Evolutionary conservation across 2,888 invertebrate genomes (phyloP).

Genomic region (Tetragonula carbonaria): DNA sequence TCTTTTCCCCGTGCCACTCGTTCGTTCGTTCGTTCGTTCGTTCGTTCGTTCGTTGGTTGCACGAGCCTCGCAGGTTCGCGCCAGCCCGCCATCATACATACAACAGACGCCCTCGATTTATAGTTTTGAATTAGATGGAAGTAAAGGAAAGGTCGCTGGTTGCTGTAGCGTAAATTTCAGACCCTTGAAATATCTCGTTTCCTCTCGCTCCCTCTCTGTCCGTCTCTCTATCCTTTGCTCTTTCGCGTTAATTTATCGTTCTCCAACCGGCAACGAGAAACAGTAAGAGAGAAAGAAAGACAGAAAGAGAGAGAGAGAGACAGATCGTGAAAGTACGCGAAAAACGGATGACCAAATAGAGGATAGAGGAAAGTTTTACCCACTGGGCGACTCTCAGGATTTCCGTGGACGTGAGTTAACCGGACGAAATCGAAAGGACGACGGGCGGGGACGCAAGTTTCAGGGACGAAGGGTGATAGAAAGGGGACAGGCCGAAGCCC

Average conservation of each 20-base stretch:
- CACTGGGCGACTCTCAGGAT: not conserved
- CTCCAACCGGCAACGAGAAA: not conserved
- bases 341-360: not conserved
- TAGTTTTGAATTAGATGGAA: constrained; percentile 83
- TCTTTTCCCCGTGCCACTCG: constrained; percentile 65
- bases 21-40: constrained; percentile 54
- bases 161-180: constrained; percentile 73
- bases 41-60: constrained; percentile 55
- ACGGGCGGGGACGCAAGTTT: constrained; percentile 7
- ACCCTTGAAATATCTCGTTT: constrained; percentile 62
- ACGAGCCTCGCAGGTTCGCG: constrained; percentile 74
- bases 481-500: constrained; percentile 47
- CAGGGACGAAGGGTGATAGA: constrained; percentile 37
- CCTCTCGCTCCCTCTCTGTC: constrained; percentile 6
- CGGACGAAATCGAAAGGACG: constrained; percentile 26
- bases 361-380: not conserved
- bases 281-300: not conserved
- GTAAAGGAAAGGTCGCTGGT: constrained; percentile 76
- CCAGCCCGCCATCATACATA: constrained; percentile 82
- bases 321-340: not conserved
- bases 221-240: not conserved
- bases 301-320: not conserved
- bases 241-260: constrained; percentile 29
- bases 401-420: constrained; percentile 7
- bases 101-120: constrained; percentile 83